Evolutionary conservation across 2,113 vertebrate genomes (phyloP).

Genomic region (Castor canadensis): DNA sequence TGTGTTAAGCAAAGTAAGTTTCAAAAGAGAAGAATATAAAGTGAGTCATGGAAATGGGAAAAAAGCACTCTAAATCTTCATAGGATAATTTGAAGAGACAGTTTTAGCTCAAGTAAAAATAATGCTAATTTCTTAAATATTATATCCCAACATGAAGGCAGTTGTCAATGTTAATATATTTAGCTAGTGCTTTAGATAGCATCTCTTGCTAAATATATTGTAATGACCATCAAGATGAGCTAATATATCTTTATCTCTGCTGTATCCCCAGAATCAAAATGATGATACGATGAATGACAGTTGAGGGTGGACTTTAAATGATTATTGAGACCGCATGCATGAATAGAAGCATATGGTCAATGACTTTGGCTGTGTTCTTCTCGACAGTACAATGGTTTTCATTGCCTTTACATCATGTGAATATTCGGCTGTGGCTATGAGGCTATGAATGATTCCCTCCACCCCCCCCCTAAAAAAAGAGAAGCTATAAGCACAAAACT

Average conservation of each 20-base stretch:
- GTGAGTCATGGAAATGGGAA: neutral
- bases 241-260: neutral
- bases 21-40: conserved; percentile 1
- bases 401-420: neutral
- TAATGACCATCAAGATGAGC: neutral
- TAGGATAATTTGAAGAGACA: neutral
- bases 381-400: neutral
- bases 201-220: neutral
- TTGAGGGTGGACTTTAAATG: neutral
- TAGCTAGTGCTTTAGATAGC: neutral
- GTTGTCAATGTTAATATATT: neutral
- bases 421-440: neutral
- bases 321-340: neutral
- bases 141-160: neutral
- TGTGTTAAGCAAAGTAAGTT: neutral
- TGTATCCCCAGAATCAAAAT: neutral
- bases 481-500: neutral
- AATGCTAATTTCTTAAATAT: conserved; percentile 1
- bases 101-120: neutral
- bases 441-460: neutral
- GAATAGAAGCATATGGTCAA: neutral
- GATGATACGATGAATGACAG: neutral
- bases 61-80: neutral
- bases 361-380: neutral
- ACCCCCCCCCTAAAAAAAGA: neutral